phyloP scores from a whole-genome alignment of 2,113 vertebrate species.

The Sylvilagus bachmani region DNA sequence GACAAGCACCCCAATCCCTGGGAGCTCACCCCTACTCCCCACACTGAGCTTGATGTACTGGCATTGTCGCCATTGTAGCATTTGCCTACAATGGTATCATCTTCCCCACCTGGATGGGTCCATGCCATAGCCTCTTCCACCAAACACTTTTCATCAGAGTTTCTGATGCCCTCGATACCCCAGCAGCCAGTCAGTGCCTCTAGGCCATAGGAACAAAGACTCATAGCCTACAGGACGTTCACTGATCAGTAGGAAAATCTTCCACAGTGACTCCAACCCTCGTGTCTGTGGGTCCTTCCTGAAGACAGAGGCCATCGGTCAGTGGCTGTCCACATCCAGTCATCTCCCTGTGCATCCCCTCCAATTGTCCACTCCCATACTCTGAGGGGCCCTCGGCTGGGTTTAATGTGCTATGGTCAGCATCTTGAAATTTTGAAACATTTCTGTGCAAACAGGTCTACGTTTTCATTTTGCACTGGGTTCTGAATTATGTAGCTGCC shows the following conservation, averaged over 20 bases:
- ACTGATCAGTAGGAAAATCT: neutral
- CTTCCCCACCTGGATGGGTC: neutral
- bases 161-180: neutral
- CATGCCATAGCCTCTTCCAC: neutral
- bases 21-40: neutral
- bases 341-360: neutral
- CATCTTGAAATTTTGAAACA: neutral
- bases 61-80: neutral
- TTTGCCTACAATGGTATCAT: neutral
- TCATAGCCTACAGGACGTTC: neutral
- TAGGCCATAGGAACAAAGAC: neutral
- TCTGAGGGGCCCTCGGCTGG: accelerated
- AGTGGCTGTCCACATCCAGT: neutral
- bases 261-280: neutral
- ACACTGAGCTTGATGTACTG: neutral
- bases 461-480: neutral
- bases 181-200: neutral
- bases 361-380: neutral
- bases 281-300: neutral
- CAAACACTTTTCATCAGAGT: neutral
- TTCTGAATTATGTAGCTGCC: neutral
- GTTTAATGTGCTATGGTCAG: neutral
- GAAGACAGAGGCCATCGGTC: neutral
- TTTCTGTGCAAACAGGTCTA: neutral
- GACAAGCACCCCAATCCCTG: neutral